Conservation (phyloP, 1,140 invertebrate genomes). For the Stenopsyche tienmushanensis region DNA sequence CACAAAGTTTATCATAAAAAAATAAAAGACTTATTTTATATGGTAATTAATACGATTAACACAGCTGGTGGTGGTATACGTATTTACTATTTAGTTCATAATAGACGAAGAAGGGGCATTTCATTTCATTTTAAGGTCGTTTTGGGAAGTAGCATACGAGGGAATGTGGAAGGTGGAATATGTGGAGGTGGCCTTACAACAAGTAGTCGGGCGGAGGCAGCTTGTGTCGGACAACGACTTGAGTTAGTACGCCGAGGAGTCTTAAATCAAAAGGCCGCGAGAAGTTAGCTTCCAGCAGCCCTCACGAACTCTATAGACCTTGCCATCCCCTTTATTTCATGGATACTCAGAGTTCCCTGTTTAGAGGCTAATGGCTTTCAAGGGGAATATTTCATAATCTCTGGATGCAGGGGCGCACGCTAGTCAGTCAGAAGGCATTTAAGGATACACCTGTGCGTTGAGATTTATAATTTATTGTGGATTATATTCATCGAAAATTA, state of each 20-base stretch:
- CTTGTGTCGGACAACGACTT: constrained; percentile 30
- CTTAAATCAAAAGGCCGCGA: constrained; percentile 38
- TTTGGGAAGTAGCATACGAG: no score
- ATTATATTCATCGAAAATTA: background rate
- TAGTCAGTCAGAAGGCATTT: constrained; percentile 18
- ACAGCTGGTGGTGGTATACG: no score
- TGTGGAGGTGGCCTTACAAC: background rate
- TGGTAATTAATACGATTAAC: no score
- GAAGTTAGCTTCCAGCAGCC: background rate
- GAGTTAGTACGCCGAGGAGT: constrained; percentile 32
- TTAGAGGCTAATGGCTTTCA: constrained; percentile 21
- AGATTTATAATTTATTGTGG: constrained; percentile 20
- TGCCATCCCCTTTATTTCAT: background rate
- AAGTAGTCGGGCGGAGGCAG: constrained; percentile 15
- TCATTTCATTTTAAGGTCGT: no score
- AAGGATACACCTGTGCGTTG: constrained; percentile 9
- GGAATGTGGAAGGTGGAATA: no score
- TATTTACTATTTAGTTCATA: no score
- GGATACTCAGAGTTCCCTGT: background rate
- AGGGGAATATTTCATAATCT: constrained; percentile 40
- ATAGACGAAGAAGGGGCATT: no score
- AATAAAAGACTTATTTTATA: no score
- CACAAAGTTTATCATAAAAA: no score
- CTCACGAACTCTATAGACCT: background rate
- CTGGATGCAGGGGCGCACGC: constrained; percentile 1